A percentile compares a stretch with the other conserved stretches of the same genome.
These are phyloP conservation scores for Reticulitermes speratus DNA, from an alignment of 1,140 invertebrate genomes.

Conservation along the genomic window DNA sequence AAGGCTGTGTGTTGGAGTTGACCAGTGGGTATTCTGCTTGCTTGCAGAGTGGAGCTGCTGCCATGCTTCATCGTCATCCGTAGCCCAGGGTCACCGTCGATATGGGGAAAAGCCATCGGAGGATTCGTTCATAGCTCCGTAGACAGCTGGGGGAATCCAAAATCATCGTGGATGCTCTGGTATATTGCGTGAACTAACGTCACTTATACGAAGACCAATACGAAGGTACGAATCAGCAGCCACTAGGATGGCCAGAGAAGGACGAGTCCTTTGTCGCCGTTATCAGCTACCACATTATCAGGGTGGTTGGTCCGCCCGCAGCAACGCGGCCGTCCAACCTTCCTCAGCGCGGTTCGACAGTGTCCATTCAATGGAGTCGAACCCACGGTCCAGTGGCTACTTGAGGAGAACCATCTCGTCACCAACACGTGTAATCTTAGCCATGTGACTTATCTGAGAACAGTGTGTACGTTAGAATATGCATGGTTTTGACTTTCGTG, in stretches of 20 bases:
- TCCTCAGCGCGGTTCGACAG: neutral
- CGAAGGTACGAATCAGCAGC: too few species aligned
- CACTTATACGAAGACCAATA: too few species aligned
- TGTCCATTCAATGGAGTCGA: neutral
- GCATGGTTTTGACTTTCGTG: neutral
- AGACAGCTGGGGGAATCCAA: neutral
- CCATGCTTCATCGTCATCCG: too few species aligned
- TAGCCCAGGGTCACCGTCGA: neutral
- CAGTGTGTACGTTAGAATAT: neutral
- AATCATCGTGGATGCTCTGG: too few species aligned
- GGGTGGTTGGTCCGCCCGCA: neutral
- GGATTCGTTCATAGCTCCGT: neutral
- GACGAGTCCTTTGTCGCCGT: neutral
- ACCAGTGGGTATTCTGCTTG: conserved; percentile 23
- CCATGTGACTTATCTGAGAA: neutral
- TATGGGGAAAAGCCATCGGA: neutral
- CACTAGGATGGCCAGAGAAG: neutral
- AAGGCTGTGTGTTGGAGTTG: neutral
- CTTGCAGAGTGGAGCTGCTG: conserved; percentile 8
- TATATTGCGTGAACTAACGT: too few species aligned
- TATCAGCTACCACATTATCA: neutral
- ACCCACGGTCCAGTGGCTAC: neutral
- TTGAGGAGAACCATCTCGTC: neutral
- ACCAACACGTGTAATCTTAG: neutral
- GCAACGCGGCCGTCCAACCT: neutral